phyloP scores from a whole-genome alignment of 2,113 vertebrate species.

The Sander vitreus region DNA sequence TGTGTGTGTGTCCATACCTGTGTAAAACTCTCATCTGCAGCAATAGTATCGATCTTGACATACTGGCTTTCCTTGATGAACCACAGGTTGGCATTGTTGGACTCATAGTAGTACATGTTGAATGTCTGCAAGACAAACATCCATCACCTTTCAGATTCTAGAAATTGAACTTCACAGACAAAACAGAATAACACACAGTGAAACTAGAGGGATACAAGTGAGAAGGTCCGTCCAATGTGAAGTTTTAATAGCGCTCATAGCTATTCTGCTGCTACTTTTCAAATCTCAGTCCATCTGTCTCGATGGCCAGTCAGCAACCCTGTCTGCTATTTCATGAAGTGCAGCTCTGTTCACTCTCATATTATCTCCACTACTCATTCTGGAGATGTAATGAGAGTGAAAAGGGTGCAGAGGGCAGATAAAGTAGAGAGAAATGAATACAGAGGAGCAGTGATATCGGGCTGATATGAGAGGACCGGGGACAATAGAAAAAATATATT shows the following conservation, averaged over 20 bases:
- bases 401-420: conserved; percentile 35
- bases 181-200: conserved; percentile 1
- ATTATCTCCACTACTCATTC: conserved; percentile 54
- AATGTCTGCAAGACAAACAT: conserved; percentile 82
- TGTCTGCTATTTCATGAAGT: conserved; percentile 27
- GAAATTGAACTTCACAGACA: conserved; percentile 6
- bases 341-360: conserved; percentile 35
- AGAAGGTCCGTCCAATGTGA: conserved; percentile 38
- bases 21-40: conserved; percentile 89
- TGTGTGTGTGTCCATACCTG: conserved; percentile 71
- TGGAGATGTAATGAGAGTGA: conserved; percentile 54
- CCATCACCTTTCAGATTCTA: not conserved
- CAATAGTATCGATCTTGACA: conserved; percentile 89
- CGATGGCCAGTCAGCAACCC: conserved; percentile 38
- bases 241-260: conserved; percentile 37
- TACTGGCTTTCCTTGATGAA: conserved; percentile 89
- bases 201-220: not conserved
- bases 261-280: conserved; percentile 33
- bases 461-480: conserved; percentile 44
- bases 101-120: conserved; percentile 90
- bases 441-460: conserved; percentile 39
- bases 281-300: conserved; percentile 54
- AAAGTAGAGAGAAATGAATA: conserved; percentile 47
- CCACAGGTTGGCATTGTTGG: conserved; percentile 86
- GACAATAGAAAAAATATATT: conserved; percentile 38